Conservation (phyloP, 2,797 vertebrate species). For the Oceanodroma leucorhoa region DNA sequence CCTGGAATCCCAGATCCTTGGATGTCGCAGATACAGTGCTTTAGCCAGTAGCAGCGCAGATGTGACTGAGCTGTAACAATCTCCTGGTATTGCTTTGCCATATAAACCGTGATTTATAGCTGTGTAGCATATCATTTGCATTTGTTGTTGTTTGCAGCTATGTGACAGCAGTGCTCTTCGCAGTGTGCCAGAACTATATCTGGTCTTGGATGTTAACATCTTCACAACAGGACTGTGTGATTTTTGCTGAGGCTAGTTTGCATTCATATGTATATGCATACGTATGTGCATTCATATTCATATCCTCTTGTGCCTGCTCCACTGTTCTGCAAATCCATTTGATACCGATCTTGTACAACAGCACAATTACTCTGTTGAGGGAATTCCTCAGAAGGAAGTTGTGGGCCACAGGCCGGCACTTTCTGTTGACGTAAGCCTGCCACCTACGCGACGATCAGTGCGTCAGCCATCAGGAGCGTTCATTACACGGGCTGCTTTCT, state of each 20-base stretch:
- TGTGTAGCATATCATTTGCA: not conserved
- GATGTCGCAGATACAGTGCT: not conserved
- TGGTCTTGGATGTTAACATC: not conserved
- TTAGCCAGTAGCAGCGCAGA: not conserved
- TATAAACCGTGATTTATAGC: conserved; percentile 4
- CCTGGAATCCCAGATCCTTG: not conserved
- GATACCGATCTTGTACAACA: not conserved
- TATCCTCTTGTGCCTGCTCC: not conserved
- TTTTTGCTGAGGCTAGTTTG: not conserved
- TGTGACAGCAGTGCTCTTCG: not conserved
- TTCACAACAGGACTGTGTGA: not conserved
- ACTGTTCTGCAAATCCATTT: not conserved
- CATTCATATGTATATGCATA: not conserved
- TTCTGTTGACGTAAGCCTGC: not conserved
- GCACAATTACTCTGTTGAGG: not conserved
- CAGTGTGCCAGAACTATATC: not conserved
- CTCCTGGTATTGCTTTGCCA: not conserved
- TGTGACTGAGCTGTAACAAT: not conserved
- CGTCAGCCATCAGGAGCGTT: not conserved
- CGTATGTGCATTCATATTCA: not conserved
- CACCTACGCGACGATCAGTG: accelerated
- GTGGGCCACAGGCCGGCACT: not conserved
- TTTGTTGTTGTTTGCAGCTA: conserved; percentile 1
- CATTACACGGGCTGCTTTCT: not conserved
- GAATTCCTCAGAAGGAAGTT: not conserved